Percentiles rank a stretch among this genome's conserved stretches.
Conservation (phyloP, 2,797 vertebrate genomes). For the Threskiornis aethiopicus region DNA sequence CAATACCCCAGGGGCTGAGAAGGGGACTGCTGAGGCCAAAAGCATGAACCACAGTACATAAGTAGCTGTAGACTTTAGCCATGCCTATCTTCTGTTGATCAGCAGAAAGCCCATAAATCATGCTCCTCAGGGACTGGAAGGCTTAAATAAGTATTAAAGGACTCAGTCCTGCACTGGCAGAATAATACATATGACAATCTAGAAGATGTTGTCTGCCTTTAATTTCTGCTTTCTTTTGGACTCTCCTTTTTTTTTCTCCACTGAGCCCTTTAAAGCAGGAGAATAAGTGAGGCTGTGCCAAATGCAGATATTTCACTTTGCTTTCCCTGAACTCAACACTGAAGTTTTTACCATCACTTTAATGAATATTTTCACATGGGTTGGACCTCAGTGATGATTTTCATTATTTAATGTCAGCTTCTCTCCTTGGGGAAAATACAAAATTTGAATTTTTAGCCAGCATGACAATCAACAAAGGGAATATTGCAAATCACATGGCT, state of each 20-base stretch:
- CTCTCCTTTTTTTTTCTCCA: background rate
- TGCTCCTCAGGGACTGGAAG: background rate
- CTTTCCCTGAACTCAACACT: background rate
- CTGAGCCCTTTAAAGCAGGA: background rate
- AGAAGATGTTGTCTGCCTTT: background rate
- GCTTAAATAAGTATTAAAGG: conserved; percentile 7
- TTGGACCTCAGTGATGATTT: background rate
- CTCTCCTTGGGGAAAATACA: background rate
- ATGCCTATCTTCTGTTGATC: conserved; percentile 1
- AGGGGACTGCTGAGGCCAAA: background rate
- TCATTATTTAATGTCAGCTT: background rate
- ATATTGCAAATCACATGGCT: background rate
- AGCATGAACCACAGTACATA: background rate
- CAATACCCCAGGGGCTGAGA: background rate
- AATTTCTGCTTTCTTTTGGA: background rate
- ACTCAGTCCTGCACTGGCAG: background rate
- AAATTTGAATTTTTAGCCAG: background rate
- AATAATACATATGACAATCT: background rate
- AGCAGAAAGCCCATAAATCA: conserved; percentile 3
- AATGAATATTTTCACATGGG: background rate
- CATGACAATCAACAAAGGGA: background rate
- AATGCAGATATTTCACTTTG: background rate
- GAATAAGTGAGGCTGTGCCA: background rate
- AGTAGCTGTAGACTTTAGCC: background rate
- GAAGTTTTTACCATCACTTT: background rate